A percentile compares a stretch with the other conserved stretches of the same genome.
Evolutionary conservation across 1,140 invertebrate genomes (phyloP).

Genomic region (Choristoneura fumiferana): DNA sequence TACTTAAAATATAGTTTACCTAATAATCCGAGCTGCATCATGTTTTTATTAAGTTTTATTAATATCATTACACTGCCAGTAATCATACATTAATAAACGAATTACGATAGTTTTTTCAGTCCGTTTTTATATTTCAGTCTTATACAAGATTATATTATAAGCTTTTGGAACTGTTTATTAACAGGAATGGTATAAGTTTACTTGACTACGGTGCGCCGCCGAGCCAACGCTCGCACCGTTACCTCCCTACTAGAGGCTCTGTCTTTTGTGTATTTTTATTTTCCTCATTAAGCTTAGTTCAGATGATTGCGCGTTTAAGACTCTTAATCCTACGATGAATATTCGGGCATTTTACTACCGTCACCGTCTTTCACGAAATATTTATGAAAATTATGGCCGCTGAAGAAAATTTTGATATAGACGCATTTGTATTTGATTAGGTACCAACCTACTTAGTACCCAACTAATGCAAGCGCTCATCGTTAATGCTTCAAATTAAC

Average conservation of each 20-base stretch:
- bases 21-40: slow-evolving; percentile 40
- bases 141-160: slow-evolving; percentile 68
- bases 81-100: slow-evolving; percentile 67
- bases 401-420: too few relatives aligned
- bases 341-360: too few relatives aligned
- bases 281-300: too few relatives aligned
- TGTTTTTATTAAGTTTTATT: slow-evolving; percentile 49
- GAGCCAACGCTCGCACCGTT: too few relatives aligned
- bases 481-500: too few relatives aligned
- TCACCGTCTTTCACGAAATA: too few relatives aligned
- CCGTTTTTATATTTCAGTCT: slow-evolving; percentile 74
- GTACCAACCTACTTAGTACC: too few relatives aligned
- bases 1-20: slow-evolving; percentile 40
- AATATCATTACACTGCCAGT: slow-evolving; percentile 74
- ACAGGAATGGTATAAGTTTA: slow-evolving; percentile 25
- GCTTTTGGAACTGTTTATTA: slow-evolving; percentile 69
- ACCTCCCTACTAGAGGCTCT: not conserved
- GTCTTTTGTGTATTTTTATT: not conserved
- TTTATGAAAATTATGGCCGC: too few relatives aligned
- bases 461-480: too few relatives aligned
- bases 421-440: too few relatives aligned
- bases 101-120: slow-evolving; percentile 65
- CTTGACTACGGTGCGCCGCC: slow-evolving; percentile 33
- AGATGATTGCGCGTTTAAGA: too few relatives aligned
- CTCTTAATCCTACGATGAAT: too few relatives aligned